phyloP scores from a whole-genome alignment of 1,140 invertebrate genomes.

The Leptinotarsa lineolata region DNA sequence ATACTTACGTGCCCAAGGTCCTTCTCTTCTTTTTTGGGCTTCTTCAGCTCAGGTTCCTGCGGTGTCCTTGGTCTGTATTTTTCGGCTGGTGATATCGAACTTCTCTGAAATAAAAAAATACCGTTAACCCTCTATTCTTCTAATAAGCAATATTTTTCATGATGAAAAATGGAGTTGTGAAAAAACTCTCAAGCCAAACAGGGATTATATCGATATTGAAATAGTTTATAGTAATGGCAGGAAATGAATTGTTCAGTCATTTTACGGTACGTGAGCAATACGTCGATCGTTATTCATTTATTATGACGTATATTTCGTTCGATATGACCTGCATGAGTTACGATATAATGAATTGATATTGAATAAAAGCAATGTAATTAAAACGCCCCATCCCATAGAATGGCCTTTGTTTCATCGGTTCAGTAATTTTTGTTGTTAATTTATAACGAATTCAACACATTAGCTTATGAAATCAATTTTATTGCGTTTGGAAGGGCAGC shows the following conservation, averaged over 20 bases:
- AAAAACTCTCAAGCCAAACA: not conserved
- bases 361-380: conserved; percentile 1
- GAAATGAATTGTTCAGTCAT: conserved; percentile 4
- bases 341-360: conserved; percentile 2
- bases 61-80: conserved; percentile 78
- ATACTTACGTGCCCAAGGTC: conserved; percentile 80
- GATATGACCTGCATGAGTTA: not conserved
- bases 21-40: conserved; percentile 85
- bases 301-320: conserved; percentile 10
- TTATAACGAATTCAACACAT: not conserved
- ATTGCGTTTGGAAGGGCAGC: not conserved
- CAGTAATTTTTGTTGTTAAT: not conserved
- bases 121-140: too few relatives aligned
- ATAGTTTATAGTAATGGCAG: not conserved
- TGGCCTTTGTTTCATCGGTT: not conserved
- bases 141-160: not conserved
- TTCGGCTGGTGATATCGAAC: conserved; percentile 88
- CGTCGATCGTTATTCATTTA: conserved; percentile 1
- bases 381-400: not conserved
- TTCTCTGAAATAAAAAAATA: conserved; percentile 58
- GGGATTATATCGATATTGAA: not conserved
- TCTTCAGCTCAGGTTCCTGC: conserved; percentile 68
- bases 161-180: not conserved
- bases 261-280: conserved; percentile 3
- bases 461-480: not conserved